Evolutionary conservation across 2,888 invertebrate genomes (phyloP).

Genomic region (Rotaria macrura): DNA sequence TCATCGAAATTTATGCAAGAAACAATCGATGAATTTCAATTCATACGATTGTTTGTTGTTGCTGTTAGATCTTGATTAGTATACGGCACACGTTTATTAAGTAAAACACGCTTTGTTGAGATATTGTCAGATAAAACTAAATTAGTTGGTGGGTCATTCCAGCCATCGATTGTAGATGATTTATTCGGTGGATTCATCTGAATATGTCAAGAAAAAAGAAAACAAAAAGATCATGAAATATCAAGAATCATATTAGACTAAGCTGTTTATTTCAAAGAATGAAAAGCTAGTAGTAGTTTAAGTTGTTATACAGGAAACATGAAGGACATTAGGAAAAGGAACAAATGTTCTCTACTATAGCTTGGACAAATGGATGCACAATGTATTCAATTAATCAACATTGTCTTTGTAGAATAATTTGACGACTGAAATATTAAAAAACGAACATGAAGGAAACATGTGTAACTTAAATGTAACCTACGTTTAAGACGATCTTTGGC

Average conservation of each 20-base stretch:
- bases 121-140: neutral
- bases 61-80: neutral
- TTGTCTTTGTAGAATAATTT: slow-evolving; percentile 15
- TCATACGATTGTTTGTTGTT: neutral
- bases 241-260: neutral
- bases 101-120: neutral
- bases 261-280: neutral
- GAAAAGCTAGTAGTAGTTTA: neutral
- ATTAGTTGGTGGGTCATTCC: slow-evolving; percentile 14
- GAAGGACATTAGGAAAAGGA: neutral
- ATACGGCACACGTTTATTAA: slow-evolving; percentile 1
- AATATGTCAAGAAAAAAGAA: neutral
- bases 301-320: neutral
- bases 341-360: neutral
- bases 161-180: neutral
- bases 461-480: neutral
- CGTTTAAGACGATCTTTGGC: slow-evolving; percentile 13
- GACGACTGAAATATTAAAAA: neutral
- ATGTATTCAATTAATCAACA: neutral
- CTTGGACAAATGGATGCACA: neutral
- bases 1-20: too few relatives aligned
- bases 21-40: neutral
- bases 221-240: neutral
- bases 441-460: neutral
- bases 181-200: neutral